phyloP scores from a whole-genome alignment of 2,113 vertebrate species.

The Heterotilapia buettikoferi region DNA sequence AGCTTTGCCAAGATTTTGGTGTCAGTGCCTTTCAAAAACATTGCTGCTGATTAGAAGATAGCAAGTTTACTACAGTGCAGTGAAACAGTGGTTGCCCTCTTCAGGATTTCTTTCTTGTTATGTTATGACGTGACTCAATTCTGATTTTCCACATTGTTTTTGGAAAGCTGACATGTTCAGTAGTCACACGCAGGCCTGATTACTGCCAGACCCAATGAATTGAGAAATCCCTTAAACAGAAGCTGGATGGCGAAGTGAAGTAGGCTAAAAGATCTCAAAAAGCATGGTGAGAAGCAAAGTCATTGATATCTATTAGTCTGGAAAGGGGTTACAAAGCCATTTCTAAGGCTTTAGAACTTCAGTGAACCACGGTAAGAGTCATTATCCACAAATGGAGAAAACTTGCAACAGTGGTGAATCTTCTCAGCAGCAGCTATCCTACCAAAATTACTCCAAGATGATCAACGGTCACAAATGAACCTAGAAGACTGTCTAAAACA shows the following conservation, averaged over 20 bases:
- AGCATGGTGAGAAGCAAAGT: background rate
- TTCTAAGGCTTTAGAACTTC: background rate
- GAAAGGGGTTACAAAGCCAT: background rate
- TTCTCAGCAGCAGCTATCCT: background rate
- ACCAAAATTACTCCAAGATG: background rate
- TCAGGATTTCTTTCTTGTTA: background rate
- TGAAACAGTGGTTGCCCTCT: rapidly evolving
- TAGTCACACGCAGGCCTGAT: background rate
- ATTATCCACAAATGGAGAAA: background rate
- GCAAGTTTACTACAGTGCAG: background rate
- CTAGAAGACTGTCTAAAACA: background rate
- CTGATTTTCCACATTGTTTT: background rate
- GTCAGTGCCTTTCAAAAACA: background rate
- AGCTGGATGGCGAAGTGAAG: background rate
- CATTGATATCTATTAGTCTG: rapidly evolving
- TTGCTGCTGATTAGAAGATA: background rate
- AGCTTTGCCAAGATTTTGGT: background rate
- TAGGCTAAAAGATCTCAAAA: background rate
- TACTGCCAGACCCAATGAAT: background rate
- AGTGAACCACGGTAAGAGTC: background rate
- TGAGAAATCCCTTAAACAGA: background rate
- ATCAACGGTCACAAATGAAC: background rate
- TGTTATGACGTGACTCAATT: background rate
- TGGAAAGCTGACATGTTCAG: background rate
- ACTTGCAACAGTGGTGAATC: background rate